phyloP scores from a whole-genome alignment of 2,113 vertebrate species.

The Saccopteryx leptura region DNA sequence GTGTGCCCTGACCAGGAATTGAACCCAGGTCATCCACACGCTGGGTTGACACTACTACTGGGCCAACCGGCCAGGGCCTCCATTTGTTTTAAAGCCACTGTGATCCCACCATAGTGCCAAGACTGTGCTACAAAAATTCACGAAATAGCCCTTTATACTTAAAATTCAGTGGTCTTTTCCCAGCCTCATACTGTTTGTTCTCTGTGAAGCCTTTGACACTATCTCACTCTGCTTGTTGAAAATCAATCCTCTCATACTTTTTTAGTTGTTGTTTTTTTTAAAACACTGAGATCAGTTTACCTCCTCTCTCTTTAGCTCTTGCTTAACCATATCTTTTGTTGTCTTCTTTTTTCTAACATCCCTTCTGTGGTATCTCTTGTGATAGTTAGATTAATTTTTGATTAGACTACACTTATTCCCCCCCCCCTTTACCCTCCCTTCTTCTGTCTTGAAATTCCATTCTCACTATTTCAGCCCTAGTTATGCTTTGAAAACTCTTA shows the following conservation, averaged over 20 bases:
- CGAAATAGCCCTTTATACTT: background rate
- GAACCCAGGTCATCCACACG: no score
- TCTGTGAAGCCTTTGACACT: background rate
- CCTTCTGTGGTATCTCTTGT: background rate
- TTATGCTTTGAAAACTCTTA: conserved; percentile 18
- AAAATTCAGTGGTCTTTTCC: background rate
- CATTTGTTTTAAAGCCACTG: background rate
- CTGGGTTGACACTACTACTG: no score
- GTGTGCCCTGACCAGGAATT: no score
- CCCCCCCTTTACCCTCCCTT: background rate
- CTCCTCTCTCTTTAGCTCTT: background rate
- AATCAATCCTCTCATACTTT: background rate
- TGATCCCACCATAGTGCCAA: background rate
- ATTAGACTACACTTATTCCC: background rate
- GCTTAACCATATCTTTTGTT: conserved; percentile 2
- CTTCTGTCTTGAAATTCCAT: background rate
- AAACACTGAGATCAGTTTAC: background rate
- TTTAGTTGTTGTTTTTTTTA: background rate
- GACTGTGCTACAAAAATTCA: background rate
- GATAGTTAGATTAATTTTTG: background rate
- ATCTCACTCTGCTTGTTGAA: background rate
- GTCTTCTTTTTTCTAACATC: background rate
- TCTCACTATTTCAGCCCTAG: background rate
- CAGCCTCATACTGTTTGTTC: background rate
- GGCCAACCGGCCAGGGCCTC: background rate